Base-by-base conservation (phyloP, 2,888 invertebrate species). In the Toxonevra muliebris region DNA sequence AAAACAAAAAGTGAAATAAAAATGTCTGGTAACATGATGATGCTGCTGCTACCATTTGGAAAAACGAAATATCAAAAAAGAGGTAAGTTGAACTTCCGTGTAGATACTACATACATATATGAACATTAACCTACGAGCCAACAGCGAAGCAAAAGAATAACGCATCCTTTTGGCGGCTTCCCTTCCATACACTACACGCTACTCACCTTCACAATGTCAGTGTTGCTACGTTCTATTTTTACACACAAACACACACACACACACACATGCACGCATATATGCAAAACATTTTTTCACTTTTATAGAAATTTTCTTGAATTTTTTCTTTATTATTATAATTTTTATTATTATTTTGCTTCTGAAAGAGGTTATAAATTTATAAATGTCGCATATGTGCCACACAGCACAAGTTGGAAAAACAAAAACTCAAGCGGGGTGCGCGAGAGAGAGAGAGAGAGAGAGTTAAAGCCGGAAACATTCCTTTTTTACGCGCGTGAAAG, bases 301-400 rank as follows among this genome's bases (percentile, higher is more conserved):
- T 30, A 30, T 30, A 30, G 3, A 30, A 30, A 30, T 30, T 30
- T 30, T 30, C 30, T 10, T 9, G 13, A 40, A 10, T 48, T 54
- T 54, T 48, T 61, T 42, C 64, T 7, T 41, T n/a, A 40, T 20
- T 17, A 11, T 15, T 54, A 55, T 3, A 1, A 42, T 15, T 20
- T 69, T 57, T 57, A 20, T 57, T 65, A 58, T 65, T 65, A 48
- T 45, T 54, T 64, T 42, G 53, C 63, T 68, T 68, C 68, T 66
- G 66, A 67, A 61, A 63, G 61, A 65, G 65, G 69, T 68, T 71
- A 71, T 71, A 69, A 71, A 69, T 65, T 67, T 66, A 66, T 64
- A 64, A 64, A 66, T 71, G 65, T 69, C 61, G 61, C 66, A 61
- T 69, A 61, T 65, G 43, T 66, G 58, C 61, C 64, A 7, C 30